These are phyloP conservation scores for Exaiptasia diaphana DNA, from an alignment of 64 coral and sea anemone genomes.

Conservation along the genomic window DNA sequence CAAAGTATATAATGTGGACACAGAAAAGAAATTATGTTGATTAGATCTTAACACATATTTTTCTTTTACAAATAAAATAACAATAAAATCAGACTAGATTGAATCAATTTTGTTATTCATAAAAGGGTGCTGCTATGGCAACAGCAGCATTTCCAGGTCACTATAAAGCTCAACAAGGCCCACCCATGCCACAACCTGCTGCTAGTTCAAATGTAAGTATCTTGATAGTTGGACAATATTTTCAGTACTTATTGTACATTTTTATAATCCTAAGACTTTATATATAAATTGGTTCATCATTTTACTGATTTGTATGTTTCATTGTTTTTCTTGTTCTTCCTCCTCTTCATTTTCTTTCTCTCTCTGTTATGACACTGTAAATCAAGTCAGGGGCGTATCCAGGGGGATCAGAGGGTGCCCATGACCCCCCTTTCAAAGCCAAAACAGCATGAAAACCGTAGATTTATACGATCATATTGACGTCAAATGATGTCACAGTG, in stretches of 20 bases:
- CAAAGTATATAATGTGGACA: too few relatives aligned
- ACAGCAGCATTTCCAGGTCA: conserved; percentile 66
- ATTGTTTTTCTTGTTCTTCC: neutral
- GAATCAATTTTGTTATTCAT: too few relatives aligned
- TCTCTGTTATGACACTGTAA: neutral
- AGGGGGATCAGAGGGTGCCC: too few relatives aligned
- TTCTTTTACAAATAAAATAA: too few relatives aligned
- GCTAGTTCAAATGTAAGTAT: conserved; percentile 30
- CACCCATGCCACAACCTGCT: conserved; percentile 49
- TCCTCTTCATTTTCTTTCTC: neutral
- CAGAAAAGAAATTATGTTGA: too few relatives aligned
- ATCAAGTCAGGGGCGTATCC: neutral
- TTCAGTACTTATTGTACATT: neutral
- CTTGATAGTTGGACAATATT: conserved; percentile 35
- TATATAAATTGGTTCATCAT: neutral
- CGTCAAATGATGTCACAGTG: too few relatives aligned
- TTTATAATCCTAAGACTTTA: neutral
- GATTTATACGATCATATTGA: too few relatives aligned
- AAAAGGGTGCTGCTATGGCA: conserved; percentile 91
- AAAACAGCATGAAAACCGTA: too few relatives aligned
- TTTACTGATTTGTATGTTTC: neutral
- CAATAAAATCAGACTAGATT: too few relatives aligned
- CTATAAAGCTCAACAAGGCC: conserved; percentile 51
- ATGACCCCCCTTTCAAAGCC: too few relatives aligned
- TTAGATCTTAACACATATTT: too few relatives aligned